These are phyloP conservation scores for Pemphredon lugubris DNA, from an alignment of 2,888 invertebrate species.

Conservation along the genomic window DNA sequence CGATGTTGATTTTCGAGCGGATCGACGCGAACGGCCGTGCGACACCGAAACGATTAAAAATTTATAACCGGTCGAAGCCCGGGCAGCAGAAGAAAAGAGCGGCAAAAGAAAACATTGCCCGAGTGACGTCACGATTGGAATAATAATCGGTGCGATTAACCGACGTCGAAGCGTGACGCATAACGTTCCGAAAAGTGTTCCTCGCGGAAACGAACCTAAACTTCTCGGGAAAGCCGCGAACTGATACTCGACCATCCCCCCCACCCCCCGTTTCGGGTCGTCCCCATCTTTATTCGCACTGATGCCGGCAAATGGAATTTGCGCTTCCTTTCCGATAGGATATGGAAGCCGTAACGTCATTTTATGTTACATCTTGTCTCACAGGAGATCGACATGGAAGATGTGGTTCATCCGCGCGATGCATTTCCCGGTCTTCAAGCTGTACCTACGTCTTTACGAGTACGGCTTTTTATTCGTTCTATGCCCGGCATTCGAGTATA, in stretches of 20 bases:
- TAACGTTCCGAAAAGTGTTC: too few species aligned
- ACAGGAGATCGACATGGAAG: conserved; percentile 20
- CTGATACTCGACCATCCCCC: conserved; percentile 18
- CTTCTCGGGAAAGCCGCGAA: conserved; percentile 20
- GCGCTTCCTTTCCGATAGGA: conserved; percentile 45
- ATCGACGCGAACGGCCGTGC: too few species aligned
- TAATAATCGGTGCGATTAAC: too few species aligned
- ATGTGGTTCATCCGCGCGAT: conserved; percentile 30
- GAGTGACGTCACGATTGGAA: too few species aligned
- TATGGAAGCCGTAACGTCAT: conserved; percentile 52
- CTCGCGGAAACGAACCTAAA: too few species aligned
- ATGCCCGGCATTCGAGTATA: too few species aligned
- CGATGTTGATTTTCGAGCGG: conserved; percentile 4
- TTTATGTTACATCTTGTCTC: conserved; percentile 45
- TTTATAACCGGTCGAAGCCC: too few species aligned
- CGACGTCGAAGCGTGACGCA: too few species aligned
- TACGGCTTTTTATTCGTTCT: background rate
- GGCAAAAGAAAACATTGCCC: too few species aligned
- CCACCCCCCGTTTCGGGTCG: conserved; percentile 4
- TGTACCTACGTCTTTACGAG: conserved; percentile 21
- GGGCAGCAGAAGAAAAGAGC: too few species aligned
- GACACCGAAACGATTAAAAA: too few species aligned
- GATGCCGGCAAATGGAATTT: conserved; percentile 46
- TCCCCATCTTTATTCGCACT: conserved; percentile 30
- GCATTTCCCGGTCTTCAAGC: conserved; percentile 44